Conservation (phyloP, 2,113 vertebrate genomes). For the Arothron firmamentum region DNA sequence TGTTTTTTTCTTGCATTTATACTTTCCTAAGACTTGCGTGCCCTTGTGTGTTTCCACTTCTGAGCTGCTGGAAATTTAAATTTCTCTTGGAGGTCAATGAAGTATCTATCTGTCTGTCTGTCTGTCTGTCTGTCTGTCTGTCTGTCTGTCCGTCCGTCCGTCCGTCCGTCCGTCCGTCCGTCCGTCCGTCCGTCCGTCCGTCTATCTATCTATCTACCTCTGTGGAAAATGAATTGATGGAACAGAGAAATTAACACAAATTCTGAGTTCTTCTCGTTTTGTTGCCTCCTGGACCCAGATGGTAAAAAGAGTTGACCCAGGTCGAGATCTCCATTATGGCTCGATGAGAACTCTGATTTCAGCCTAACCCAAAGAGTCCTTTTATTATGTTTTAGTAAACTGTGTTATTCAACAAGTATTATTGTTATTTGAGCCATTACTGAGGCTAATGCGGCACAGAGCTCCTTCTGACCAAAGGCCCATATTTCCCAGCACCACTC, state of each 20-base stretch:
- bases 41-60: too few species aligned
- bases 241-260: constrained; percentile 44
- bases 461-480: constrained; percentile 50
- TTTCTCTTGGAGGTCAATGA: too few species aligned
- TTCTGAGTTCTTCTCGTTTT: constrained; percentile 18
- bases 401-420: constrained; percentile 46
- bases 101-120: too few species aligned
- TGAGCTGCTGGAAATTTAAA: too few species aligned
- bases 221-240: constrained; percentile 30
- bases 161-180: too few species aligned
- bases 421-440: constrained; percentile 55
- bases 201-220: too few species aligned
- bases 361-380: constrained; percentile 45
- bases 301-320: constrained; percentile 37
- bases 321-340: constrained; percentile 57
- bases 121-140: too few species aligned
- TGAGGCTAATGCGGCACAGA: constrained; percentile 58
- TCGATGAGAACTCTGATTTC: constrained; percentile 64
- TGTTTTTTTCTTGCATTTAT: too few species aligned
- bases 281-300: constrained; percentile 33
- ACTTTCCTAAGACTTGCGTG: too few species aligned
- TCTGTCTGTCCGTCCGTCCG: too few species aligned
- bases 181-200: too few species aligned
- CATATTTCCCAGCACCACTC: constrained; percentile 38
- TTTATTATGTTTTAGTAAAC: constrained; percentile 56